A percentile compares a stretch with the other conserved stretches of the same genome.
Conservation (phyloP, 2,113 vertebrate species). For the Mesitornis unicolor region DNA sequence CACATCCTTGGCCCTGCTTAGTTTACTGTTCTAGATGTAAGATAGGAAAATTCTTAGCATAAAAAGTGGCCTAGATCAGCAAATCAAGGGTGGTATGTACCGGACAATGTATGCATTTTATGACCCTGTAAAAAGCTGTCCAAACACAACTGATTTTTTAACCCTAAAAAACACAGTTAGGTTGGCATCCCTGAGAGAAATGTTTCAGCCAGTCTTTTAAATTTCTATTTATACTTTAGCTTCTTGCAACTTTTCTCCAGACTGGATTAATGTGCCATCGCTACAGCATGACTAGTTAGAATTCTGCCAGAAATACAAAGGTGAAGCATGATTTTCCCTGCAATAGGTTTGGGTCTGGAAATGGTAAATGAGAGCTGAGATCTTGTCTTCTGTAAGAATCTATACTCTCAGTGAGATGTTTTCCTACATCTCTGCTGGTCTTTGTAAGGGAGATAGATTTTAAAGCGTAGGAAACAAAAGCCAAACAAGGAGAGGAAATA, state of each 20-base stretch:
- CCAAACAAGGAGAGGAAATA: not conserved
- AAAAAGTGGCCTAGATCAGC: not conserved
- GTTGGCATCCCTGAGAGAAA: not conserved
- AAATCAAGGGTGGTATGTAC: not conserved
- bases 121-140: not conserved
- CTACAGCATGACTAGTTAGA: not conserved
- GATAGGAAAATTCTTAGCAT: not conserved
- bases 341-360: not conserved
- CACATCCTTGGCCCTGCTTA: not conserved
- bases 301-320: not conserved
- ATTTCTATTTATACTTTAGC: not conserved
- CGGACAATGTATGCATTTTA: not conserved
- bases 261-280: not conserved
- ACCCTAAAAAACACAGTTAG: not conserved
- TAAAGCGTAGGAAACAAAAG: not conserved
- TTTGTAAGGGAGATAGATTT: not conserved
- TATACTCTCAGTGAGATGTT: not conserved
- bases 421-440: not conserved
- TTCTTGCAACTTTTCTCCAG: not conserved
- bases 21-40: not conserved
- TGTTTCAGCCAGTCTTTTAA: not conserved
- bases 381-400: not conserved
- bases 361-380: not conserved
- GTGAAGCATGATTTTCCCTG: not conserved
- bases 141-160: not conserved